These are phyloP conservation scores for Picus viridis DNA, from an alignment of 2,797 vertebrate species.

Conservation along the genomic window DNA sequence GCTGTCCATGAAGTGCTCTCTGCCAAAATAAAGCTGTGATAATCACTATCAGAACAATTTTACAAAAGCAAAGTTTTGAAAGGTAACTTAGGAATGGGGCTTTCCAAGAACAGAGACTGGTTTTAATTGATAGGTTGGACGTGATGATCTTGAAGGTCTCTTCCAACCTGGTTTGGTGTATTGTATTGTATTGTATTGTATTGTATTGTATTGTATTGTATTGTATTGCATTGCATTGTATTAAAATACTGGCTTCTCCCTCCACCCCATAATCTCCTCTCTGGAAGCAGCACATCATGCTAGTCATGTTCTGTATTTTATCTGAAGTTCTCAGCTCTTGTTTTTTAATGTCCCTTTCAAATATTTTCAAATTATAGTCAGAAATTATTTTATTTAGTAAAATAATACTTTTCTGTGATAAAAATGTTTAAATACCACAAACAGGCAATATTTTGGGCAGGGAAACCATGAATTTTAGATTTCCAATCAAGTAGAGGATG, in stretches of 20 bases:
- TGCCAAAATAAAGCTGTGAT: neutral
- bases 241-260: too few relatives aligned
- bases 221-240: too few relatives aligned
- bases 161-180: too few relatives aligned
- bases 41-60: neutral
- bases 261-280: neutral
- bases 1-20: neutral
- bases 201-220: too few relatives aligned
- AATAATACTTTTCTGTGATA: rapidly evolving
- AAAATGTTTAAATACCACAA: neutral
- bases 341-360: neutral
- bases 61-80: neutral
- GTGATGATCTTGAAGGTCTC: too few relatives aligned
- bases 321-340: neutral
- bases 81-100: neutral
- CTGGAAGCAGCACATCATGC: neutral
- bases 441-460: neutral
- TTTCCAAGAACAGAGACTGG: neutral
- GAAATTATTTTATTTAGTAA: neutral
- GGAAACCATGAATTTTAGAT: neutral
- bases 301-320: neutral
- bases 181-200: too few relatives aligned
- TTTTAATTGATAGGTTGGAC: neutral
- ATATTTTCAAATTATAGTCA: neutral
- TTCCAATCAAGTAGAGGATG: neutral